phyloP scores from a whole-genome alignment of 2,113 vertebrate genomes.

The Protobothrops flavoviridis region DNA sequence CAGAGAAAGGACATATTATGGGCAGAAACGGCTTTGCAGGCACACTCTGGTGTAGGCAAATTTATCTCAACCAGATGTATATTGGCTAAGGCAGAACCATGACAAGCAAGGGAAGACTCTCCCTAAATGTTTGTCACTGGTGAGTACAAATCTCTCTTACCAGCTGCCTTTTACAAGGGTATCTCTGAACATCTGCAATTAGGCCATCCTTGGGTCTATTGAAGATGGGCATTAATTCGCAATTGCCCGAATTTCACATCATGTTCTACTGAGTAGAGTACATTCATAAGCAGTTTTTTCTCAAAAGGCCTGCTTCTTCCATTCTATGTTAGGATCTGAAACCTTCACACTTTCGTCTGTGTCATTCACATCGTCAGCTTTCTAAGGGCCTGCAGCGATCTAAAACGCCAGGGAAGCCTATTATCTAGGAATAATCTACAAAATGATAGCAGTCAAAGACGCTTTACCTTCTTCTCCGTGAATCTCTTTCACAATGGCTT shows the following conservation, averaged over 20 bases:
- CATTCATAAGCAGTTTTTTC: not conserved
- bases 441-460: fast-evolving
- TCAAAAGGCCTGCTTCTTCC: not conserved
- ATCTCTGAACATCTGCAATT: not conserved
- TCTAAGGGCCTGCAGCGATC: not conserved
- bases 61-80: not conserved
- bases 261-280: not conserved
- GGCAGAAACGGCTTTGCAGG: not conserved
- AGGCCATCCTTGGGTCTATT: not conserved
- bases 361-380: fast-evolving
- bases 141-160: not conserved
- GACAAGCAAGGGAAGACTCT: not conserved
- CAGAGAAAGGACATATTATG: not conserved
- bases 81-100: not conserved
- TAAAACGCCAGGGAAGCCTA: not conserved
- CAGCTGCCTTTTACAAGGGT: not conserved
- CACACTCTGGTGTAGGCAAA: not conserved
- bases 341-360: not conserved
- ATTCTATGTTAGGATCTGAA: not conserved
- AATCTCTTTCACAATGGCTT: constrained; percentile 67
- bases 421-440: not conserved
- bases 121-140: not conserved
- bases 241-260: not conserved
- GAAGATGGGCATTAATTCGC: not conserved
- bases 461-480: constrained; percentile 49